Base-by-base conservation (phyloP, 2,888 invertebrate species). In the Caenorhabditis becei region DNA sequence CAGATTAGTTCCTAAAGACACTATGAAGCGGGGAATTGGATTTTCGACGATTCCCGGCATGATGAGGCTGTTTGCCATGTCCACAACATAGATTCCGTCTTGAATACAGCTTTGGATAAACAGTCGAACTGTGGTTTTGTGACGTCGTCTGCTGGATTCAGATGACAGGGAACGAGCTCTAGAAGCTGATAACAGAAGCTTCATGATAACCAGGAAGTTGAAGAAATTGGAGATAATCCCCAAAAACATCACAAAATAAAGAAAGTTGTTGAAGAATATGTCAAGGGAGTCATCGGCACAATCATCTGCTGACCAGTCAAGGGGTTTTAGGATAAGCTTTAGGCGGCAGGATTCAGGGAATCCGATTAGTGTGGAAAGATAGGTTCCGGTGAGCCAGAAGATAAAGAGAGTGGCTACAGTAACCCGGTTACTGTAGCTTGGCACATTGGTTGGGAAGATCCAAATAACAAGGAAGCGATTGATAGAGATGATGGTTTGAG, bases 51-150 rank as follows among this genome's bases (percentile, higher is more conserved):
- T 41, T 11, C 41, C 37, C 5, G 51, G 23, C 10, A 78, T 32
- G 35, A 62, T 67, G n/a, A 72, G n/a, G 24, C 62, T 72, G 32
- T 79, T 79, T 0, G 72, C 35, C n/a, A 61, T 79, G 14, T 79
- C 79, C 26, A 79, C 32, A 5, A 71, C 71, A 26, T 62, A 71
- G 18, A 71, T 62, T 54, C 71, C 53, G 5, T 71, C 71, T 44
- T 71, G 62, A n/a, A 71, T 44, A 35, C 62, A 71, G 14, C 23
- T 62, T 54, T 71, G 71, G 20, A 71, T 28, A 10, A 71, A 71
- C 10, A 71, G 10, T 20, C 70, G 51, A 10, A 70, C 26, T 7
- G 61, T 53, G 16, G 41, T 61, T 10, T 61, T 70, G 11, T 35
- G 18, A 7, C 71, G 26, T 23, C 44, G 24, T 11, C 28, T 10